Base-by-base conservation (phyloP, 2,888 invertebrate species). In the Cryptocephalus moraei region DNA sequence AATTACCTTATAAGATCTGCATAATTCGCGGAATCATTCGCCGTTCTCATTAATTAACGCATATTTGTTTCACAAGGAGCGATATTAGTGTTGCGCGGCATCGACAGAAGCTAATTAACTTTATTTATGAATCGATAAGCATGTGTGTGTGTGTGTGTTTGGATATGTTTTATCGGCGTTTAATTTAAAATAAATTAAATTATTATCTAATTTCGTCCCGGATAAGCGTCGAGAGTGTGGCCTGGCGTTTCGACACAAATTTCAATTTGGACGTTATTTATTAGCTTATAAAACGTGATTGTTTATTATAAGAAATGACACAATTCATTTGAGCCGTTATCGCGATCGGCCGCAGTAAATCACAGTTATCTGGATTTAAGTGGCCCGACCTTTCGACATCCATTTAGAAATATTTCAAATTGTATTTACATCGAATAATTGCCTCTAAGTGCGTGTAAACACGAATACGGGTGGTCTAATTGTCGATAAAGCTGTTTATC, bases 321-420 rank as follows among this genome's bases (percentile, higher is more conserved):
- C 59, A 60, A 60, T 57, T 59, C 59, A 59, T 56, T 52, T 51
- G 49, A 50, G 11, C 45, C 50, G 50, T 57, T 59, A 59, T 59
- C 59, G 44, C 49, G 44, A 56, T 53, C 43, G 56, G 55, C 57
- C 52, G 53, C 49, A 49, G 58, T 59, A 59, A 60, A 60, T 60
- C 56, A 55, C 31, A 46, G 39, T 59, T 62, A 64, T 64, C 64
- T 61, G 48, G 60, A 63, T 62, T 62, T 61, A 59, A 61, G 54
- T 62, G 62, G 62, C 22, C 22, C 22, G 62, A 61, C 62, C 52
- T 43, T 53, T 48, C 56, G 58, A 52, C 61, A 61, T 56, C 56
- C 56, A 61, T 60, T 62, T 54, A 56, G 56, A 59, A 59, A 59
- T 55, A 61, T 61, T 59, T 56, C 51, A 56, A 61, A 62, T 61